Evolutionary conservation across 2,113 vertebrate species (phyloP).

Genomic region (Phalacrocorax aristotelis): DNA sequence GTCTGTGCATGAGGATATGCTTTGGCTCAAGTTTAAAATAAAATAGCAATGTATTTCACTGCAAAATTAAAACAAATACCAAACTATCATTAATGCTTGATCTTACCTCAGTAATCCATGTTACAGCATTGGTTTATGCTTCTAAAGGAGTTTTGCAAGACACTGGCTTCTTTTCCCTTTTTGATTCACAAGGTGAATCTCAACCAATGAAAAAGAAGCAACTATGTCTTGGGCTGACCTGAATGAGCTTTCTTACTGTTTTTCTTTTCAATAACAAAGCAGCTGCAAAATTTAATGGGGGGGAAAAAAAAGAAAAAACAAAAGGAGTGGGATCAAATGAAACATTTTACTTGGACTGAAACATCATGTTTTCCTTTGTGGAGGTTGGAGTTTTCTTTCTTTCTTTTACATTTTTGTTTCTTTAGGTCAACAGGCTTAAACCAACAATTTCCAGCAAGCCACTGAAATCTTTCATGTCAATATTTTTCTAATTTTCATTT

Average conservation of each 20-base stretch:
- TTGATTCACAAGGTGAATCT: not conserved
- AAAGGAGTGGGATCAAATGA: not conserved
- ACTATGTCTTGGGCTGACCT: not conserved
- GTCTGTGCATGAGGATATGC: not conserved
- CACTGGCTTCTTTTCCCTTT: not conserved
- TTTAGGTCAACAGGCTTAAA: not conserved
- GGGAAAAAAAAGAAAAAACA: not conserved
- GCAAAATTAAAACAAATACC: not conserved
- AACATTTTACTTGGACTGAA: constrained; percentile 30
- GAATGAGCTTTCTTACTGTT: not conserved
- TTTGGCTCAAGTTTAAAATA: not conserved
- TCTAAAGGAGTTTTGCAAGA: not conserved
- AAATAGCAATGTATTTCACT: not conserved
- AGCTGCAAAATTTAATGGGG: not conserved
- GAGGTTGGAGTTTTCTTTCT: not conserved
- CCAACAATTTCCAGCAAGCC: not conserved
- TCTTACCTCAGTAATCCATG: not conserved
- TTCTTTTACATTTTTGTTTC: not conserved
- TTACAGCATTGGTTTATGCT: not conserved
- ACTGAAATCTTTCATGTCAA: not conserved
- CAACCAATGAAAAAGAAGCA: not conserved
- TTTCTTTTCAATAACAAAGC: not conserved
- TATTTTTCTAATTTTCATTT: not conserved
- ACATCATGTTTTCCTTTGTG: not conserved
- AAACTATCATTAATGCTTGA: not conserved